These are phyloP conservation scores for Cepphus grylle DNA, from an alignment of 2,113 vertebrate species.

Conservation along the genomic window DNA sequence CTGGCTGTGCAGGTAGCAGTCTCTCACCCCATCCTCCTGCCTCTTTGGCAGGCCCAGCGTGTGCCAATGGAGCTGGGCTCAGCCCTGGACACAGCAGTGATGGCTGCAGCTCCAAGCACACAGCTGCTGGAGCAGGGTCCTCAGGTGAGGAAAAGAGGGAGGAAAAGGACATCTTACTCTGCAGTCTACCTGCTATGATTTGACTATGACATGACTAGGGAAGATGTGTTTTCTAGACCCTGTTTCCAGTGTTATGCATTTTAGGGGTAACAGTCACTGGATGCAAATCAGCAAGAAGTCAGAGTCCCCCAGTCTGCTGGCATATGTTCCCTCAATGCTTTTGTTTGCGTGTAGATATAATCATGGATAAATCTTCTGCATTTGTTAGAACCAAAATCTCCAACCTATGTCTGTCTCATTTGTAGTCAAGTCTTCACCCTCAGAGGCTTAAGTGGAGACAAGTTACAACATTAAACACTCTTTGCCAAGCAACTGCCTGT, in stretches of 20 bases:
- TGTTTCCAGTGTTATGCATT: not conserved
- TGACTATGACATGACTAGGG: no score
- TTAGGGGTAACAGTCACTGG: not conserved
- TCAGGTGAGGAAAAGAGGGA: not conserved
- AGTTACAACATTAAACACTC: not conserved
- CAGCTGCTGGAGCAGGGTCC: not conserved
- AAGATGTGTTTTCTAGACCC: not conserved
- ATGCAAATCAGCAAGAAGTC: not conserved
- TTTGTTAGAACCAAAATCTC: not conserved
- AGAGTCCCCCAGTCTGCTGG: not conserved
- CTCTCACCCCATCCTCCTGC: not conserved
- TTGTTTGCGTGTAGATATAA: not conserved
- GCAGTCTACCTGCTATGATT: not conserved
- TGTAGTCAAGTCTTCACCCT: not conserved
- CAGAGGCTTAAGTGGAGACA: not conserved
- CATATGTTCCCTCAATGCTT: not conserved
- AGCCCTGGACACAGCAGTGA: not conserved
- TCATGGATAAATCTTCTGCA: not conserved
- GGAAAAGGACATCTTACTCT: not conserved
- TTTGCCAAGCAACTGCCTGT: not conserved
- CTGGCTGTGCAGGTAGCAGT: not conserved
- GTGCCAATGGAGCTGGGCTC: not conserved
- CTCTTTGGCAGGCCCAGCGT: accelerated
- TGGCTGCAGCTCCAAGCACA: not conserved
- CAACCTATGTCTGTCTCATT: not conserved